Conservation (phyloP, 2,797 vertebrate genomes). For the Rhinichthys osculus region DNA sequence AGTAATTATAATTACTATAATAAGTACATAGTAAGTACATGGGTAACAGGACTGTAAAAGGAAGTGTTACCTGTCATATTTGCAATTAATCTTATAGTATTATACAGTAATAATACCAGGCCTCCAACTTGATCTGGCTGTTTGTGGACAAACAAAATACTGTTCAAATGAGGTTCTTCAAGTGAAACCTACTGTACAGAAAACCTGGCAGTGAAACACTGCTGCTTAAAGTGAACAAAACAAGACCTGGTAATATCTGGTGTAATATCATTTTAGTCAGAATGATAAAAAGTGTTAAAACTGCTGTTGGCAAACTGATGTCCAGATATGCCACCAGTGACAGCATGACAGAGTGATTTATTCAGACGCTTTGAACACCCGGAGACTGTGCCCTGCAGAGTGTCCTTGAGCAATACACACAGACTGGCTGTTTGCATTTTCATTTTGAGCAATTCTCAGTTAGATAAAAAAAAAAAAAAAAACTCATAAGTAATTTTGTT, state of each 20-base stretch:
- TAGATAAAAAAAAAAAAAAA: background rate
- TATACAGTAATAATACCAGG: background rate
- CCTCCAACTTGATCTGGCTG: background rate
- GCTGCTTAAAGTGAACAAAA: background rate
- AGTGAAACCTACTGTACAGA: background rate
- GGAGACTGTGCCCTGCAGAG: slow-evolving; percentile 12
- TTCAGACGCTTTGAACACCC: background rate
- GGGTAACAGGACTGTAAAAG: no score
- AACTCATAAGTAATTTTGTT: background rate
- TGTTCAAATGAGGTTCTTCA: background rate
- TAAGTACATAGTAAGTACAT: no score
- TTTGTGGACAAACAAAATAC: background rate
- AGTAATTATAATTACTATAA: no score
- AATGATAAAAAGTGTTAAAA: background rate
- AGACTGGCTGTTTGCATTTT: background rate
- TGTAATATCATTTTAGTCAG: background rate
- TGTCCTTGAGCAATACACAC: slow-evolving; percentile 25
- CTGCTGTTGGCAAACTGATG: background rate
- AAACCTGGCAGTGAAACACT: background rate
- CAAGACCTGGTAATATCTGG: background rate
- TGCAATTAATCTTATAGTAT: background rate
- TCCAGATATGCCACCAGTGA: slow-evolving; percentile 10
- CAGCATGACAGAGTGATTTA: slow-evolving; percentile 14
- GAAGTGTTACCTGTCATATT: background rate
- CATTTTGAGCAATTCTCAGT: background rate